These are phyloP conservation scores for Idaea biselata DNA, from an alignment of 2,888 invertebrate species.

Conservation along the genomic window DNA sequence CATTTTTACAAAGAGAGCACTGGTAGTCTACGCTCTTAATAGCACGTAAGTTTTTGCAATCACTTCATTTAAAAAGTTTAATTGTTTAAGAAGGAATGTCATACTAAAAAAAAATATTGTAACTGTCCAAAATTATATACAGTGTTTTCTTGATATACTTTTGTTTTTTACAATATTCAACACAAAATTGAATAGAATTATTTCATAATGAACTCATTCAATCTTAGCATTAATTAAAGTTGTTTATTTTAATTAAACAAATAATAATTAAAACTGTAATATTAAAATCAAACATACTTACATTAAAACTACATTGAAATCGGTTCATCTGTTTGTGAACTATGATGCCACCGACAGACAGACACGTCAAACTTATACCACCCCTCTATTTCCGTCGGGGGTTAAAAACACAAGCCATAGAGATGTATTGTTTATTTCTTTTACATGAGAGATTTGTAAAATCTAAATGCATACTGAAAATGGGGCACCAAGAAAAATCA, in stretches of 20 bases:
- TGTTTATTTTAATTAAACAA: neutral
- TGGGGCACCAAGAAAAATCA: neutral
- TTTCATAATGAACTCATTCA: conserved; percentile 9
- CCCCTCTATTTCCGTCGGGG: too few species aligned
- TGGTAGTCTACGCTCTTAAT: neutral
- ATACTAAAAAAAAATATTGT: conserved; percentile 1
- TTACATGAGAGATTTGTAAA: neutral
- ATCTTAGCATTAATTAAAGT: neutral
- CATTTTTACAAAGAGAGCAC: neutral
- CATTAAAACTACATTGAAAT: too few species aligned
- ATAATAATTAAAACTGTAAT: neutral
- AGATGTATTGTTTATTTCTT: neutral
- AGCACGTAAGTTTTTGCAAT: neutral
- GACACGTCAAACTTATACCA: too few species aligned
- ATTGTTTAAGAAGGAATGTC: neutral
- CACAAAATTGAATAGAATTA: conserved; percentile 6
- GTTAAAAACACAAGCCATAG: neutral
- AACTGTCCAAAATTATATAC: neutral
- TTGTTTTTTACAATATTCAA: conserved; percentile 6
- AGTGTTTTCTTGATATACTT: conserved; percentile 6
- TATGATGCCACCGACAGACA: too few species aligned
- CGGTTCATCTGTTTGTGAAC: too few species aligned
- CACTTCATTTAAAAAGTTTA: neutral
- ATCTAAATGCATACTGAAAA: neutral
- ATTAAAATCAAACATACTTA: neutral